A percentile compares a stretch with the other conserved stretches of the same genome.
phyloP scores from a whole-genome alignment of 2,113 vertebrate species.

The Formicarius rufipectus region DNA sequence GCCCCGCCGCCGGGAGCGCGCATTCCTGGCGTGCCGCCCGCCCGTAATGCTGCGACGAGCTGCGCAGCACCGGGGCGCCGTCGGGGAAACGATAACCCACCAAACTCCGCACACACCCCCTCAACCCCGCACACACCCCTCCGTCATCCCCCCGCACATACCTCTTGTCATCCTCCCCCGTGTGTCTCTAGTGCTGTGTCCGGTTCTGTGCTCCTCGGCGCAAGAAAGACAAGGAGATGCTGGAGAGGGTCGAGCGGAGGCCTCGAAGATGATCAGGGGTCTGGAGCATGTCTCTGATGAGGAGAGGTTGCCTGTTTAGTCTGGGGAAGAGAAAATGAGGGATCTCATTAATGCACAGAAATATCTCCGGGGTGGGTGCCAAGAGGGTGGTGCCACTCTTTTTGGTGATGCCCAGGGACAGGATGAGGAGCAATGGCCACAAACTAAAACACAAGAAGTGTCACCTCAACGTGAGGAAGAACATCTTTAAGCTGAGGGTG shows the following conservation, averaged over 20 bases:
- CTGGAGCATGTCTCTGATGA: background rate
- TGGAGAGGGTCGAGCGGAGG: background rate
- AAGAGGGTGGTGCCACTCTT: background rate
- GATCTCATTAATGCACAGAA: background rate
- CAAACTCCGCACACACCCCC: too few relatives aligned
- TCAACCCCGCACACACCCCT: too few relatives aligned
- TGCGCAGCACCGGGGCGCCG: background rate
- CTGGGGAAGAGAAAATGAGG: background rate
- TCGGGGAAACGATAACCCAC: fast-evolving
- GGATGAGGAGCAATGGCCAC: background rate
- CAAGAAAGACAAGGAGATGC: background rate
- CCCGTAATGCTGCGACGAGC: conserved; percentile 73
- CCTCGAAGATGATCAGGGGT: background rate
- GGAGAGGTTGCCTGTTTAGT: background rate
- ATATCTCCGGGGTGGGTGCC: background rate
- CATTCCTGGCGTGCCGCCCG: conserved; percentile 25
- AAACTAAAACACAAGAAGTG: background rate
- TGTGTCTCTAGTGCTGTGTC: background rate
- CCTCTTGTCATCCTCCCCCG: background rate
- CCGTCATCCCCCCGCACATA: too few relatives aligned
- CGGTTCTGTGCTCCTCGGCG: background rate
- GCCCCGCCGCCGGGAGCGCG: background rate
- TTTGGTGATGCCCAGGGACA: background rate
- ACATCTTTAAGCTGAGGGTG: fast-evolving
- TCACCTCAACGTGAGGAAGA: background rate